Evolutionary conservation across 2,888 invertebrate genomes (phyloP).

Genomic region (Ormyrus labotus): DNA sequence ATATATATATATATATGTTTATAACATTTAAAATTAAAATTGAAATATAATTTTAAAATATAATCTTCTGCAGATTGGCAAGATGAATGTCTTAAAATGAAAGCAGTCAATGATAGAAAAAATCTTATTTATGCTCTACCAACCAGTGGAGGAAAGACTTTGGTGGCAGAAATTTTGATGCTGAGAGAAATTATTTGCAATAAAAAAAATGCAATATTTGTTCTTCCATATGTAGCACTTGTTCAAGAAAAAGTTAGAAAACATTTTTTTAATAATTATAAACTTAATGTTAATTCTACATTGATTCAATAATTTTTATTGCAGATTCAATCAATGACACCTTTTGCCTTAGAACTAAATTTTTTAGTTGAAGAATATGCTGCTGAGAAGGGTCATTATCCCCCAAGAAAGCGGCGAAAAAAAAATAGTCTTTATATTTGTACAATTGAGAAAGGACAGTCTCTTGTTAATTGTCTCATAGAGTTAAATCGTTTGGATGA

Average conservation of each 20-base stretch:
- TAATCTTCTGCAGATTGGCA: conserved; percentile 87
- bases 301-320: conserved; percentile 13
- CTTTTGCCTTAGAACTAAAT: conserved; percentile 90
- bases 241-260: conserved; percentile 92
- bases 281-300: neutral
- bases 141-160: conserved; percentile 97
- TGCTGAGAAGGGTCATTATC: conserved; percentile 89
- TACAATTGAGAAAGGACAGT: conserved; percentile 95
- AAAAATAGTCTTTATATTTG: conserved; percentile 91
- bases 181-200: conserved; percentile 88
- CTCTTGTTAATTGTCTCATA: conserved; percentile 89
- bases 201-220: conserved; percentile 89
- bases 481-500: conserved; percentile 83
- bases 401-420: conserved; percentile 87
- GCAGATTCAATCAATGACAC: conserved; percentile 88
- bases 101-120: conserved; percentile 82
- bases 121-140: conserved; percentile 96
- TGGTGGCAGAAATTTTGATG: conserved; percentile 97
- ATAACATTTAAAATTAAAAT: conserved; percentile 1
- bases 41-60: conserved; percentile 2
- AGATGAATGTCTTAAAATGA: conserved; percentile 89
- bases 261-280: neutral
- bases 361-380: conserved; percentile 98
- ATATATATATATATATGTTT: neutral
- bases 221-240: conserved; percentile 96